Conservation (phyloP, 2,113 vertebrate genomes). For the Lagopus muta region DNA sequence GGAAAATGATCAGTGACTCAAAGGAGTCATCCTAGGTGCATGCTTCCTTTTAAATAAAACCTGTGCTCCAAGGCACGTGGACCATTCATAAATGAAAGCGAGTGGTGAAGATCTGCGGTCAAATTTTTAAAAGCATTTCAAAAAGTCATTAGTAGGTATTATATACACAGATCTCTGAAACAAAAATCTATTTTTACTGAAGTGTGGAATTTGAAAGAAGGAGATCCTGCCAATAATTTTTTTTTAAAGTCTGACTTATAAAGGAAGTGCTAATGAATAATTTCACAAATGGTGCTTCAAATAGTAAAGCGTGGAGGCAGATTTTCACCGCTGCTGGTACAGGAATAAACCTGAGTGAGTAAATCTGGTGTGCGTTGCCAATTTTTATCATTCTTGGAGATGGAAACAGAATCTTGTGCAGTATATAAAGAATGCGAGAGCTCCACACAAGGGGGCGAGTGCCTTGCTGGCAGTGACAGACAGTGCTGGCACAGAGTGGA, state of each 20-base stretch:
- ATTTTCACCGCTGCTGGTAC: slow-evolving; percentile 56
- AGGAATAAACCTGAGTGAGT: slow-evolving; percentile 69
- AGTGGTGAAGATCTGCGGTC: background rate
- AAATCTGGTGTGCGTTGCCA: slow-evolving; percentile 34
- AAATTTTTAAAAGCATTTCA: slow-evolving; percentile 16
- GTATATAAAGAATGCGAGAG: slow-evolving; percentile 51
- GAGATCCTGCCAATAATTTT: slow-evolving; percentile 41
- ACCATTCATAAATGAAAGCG: background rate
- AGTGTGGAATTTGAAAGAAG: slow-evolving; percentile 38
- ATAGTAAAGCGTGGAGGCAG: slow-evolving; percentile 53
- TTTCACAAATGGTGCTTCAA: slow-evolving; percentile 61
- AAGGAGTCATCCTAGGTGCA: background rate
- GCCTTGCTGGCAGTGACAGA: background rate
- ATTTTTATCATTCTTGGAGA: slow-evolving; percentile 31
- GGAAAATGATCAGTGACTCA: background rate
- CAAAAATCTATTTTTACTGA: slow-evolving; percentile 38
- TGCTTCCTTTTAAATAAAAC: background rate
- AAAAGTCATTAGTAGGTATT: background rate
- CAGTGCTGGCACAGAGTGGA: background rate
- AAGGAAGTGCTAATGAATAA: slow-evolving; percentile 68
- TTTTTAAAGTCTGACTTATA: slow-evolving; percentile 68
- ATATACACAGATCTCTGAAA: background rate
- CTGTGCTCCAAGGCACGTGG: background rate
- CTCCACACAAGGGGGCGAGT: background rate
- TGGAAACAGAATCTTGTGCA: slow-evolving; percentile 33